phyloP scores from a whole-genome alignment of 2,113 vertebrate species.

The Nesoenas mayeri region DNA sequence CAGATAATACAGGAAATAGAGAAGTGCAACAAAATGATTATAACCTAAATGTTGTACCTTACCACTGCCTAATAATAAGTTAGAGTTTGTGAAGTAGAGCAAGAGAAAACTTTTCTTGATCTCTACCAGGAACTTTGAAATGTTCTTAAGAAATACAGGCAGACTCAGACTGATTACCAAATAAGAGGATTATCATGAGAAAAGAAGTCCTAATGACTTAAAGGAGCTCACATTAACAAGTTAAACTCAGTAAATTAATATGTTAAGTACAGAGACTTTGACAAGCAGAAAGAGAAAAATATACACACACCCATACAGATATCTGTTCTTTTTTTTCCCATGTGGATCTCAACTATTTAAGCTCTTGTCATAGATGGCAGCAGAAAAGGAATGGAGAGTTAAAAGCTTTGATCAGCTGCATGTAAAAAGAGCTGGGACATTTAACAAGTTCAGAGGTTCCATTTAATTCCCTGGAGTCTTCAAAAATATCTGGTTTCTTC shows the following conservation, averaged over 20 bases:
- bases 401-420: slow-evolving; percentile 49
- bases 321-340: not conserved
- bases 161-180: slow-evolving; percentile 54
- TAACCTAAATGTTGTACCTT: not conserved
- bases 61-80: not conserved
- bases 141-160: not conserved
- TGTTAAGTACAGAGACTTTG: slow-evolving; percentile 41
- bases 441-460: slow-evolving; percentile 31
- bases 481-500: not conserved
- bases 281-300: not conserved
- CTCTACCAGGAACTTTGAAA: slow-evolving; percentile 5
- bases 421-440: not conserved
- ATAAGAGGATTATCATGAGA: slow-evolving; percentile 61
- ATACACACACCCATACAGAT: not conserved
- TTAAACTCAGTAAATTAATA: slow-evolving; percentile 55
- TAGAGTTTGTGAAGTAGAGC: slow-evolving; percentile 43
- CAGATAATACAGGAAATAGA: not conserved
- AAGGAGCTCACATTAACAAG: slow-evolving; percentile 49
- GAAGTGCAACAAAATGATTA: not conserved
- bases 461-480: not conserved
- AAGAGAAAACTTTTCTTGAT: slow-evolving; percentile 54
- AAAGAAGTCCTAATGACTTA: slow-evolving; percentile 43
- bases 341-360: slow-evolving; percentile 30
- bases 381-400: not conserved
- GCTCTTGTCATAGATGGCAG: slow-evolving; percentile 39